A percentile compares a stretch with the other conserved stretches of the same genome.
These are phyloP conservation scores for Scrobipalpa costella DNA, from an alignment of 2,888 invertebrate genomes.

Conservation along the genomic window DNA sequence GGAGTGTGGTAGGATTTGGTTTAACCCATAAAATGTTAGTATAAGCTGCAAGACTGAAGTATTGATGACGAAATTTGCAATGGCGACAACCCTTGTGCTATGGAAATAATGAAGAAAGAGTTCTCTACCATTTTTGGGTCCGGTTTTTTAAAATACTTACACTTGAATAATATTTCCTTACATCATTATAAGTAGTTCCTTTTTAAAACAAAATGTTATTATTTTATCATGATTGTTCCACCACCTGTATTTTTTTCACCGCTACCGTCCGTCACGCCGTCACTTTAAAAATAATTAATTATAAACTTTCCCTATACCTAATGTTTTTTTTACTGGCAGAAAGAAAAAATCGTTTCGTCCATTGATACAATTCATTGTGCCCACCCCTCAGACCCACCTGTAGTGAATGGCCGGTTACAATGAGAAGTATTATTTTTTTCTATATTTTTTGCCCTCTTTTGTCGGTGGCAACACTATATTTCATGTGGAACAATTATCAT, in stretches of 20 bases:
- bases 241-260: slow-evolving; percentile 6
- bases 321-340: slow-evolving; percentile 57
- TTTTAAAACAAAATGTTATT: no score
- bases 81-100: no score
- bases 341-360: slow-evolving; percentile 68
- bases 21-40: not conserved
- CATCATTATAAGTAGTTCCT: no score
- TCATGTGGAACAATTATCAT: slow-evolving; percentile 80
- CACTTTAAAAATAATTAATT: slow-evolving; percentile 63
- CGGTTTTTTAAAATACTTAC: no score
- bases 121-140: no score
- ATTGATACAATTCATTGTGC: slow-evolving; percentile 76
- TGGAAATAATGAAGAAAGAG: no score
- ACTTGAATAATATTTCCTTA: no score
- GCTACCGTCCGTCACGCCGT: slow-evolving; percentile 43
- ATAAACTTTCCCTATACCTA: slow-evolving; percentile 55
- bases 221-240: no score
- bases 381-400: slow-evolving; percentile 75
- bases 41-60: not conserved
- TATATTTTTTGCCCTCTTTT: slow-evolving; percentile 62
- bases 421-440: slow-evolving; percentile 69
- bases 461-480: slow-evolving; percentile 79
- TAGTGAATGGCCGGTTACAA: slow-evolving; percentile 76
- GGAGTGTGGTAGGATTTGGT: not conserved
- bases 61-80: no score